Evolutionary conservation across 2,113 vertebrate species (phyloP).

Genomic region (Puntigrus tetrazona): DNA sequence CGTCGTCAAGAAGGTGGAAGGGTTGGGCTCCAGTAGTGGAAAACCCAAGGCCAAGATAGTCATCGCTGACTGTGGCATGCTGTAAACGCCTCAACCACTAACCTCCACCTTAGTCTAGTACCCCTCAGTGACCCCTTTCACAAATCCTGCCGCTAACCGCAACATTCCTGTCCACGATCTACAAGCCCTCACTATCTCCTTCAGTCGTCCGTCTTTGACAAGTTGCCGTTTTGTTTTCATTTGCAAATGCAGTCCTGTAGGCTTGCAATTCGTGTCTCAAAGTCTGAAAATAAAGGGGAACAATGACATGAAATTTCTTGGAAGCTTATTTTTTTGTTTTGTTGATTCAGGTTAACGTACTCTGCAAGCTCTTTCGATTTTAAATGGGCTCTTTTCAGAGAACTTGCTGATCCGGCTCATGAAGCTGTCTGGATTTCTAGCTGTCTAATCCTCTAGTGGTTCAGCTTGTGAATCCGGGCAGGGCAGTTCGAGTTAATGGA

Average conservation of each 20-base stretch:
- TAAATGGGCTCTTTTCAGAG: neutral
- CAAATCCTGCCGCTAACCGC: slow-evolving; percentile 39
- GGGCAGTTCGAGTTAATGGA: neutral
- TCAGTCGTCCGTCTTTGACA: slow-evolving; percentile 43
- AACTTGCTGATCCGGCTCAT: neutral
- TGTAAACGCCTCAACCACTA: slow-evolving; percentile 63
- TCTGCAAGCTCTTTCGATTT: neutral
- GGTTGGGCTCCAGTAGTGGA: slow-evolving; percentile 71
- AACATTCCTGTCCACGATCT: slow-evolving; percentile 68
- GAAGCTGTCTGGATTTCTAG: neutral
- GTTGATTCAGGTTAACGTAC: neutral
- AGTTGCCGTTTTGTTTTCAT: slow-evolving; percentile 64
- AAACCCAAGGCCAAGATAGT: slow-evolving; percentile 76
- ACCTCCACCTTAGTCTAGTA: slow-evolving; percentile 3
- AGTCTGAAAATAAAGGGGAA: slow-evolving; percentile 65
- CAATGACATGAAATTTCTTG: slow-evolving; percentile 52
- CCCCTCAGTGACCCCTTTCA: neutral
- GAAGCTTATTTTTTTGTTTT: neutral
- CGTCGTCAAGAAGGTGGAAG: slow-evolving; percentile 78
- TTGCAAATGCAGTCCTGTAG: slow-evolving; percentile 48
- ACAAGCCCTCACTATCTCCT: neutral
- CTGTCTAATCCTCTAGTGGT: neutral
- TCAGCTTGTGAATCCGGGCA: neutral
- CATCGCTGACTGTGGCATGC: slow-evolving; percentile 84
- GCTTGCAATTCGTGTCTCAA: slow-evolving; percentile 51